These are phyloP conservation scores for Oxygymnocypris stewartii DNA, from an alignment of 2,113 vertebrate species.

Conservation along the genomic window DNA sequence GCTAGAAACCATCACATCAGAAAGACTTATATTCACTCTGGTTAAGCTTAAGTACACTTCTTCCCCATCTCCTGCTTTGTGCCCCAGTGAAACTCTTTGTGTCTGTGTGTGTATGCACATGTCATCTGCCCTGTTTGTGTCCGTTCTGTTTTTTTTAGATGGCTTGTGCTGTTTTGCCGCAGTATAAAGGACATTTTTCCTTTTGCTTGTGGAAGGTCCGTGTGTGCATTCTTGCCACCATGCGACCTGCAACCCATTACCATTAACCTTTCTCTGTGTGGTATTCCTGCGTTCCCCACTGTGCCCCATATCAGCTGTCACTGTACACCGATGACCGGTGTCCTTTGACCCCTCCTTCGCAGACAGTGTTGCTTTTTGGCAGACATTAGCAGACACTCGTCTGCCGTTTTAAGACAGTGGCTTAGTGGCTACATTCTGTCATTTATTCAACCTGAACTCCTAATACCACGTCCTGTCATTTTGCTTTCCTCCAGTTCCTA, in stretches of 20 bases:
- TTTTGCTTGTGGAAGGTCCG: not conserved
- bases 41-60: not conserved
- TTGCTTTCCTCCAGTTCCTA: not conserved
- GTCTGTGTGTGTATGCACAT: not conserved
- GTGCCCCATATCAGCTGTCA: slow-evolving; percentile 11
- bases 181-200: slow-evolving; percentile 7
- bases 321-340: not conserved
- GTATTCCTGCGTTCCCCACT: slow-evolving; percentile 6
- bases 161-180: slow-evolving; percentile 8
- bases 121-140: slow-evolving; percentile 11
- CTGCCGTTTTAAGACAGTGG: slow-evolving; percentile 19
- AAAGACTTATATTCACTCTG: not conserved
- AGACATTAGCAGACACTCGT: slow-evolving; percentile 10
- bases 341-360: slow-evolving; percentile 22
- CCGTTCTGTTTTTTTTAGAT: slow-evolving; percentile 29
- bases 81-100: slow-evolving; percentile 14
- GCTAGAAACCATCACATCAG: not conserved
- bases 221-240: slow-evolving; percentile 24
- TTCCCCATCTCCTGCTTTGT: not conserved
- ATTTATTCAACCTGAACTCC: not conserved
- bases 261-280: slow-evolving; percentile 29
- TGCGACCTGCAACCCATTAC: not conserved
- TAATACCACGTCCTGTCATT: not conserved
- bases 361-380: slow-evolving; percentile 2
- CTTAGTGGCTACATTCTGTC: not conserved